Evolutionary conservation across 1,140 invertebrate species (phyloP), one percentile per base, ranked within the genome.

Genomic region (Drosophila sturtevanti): DNA sequence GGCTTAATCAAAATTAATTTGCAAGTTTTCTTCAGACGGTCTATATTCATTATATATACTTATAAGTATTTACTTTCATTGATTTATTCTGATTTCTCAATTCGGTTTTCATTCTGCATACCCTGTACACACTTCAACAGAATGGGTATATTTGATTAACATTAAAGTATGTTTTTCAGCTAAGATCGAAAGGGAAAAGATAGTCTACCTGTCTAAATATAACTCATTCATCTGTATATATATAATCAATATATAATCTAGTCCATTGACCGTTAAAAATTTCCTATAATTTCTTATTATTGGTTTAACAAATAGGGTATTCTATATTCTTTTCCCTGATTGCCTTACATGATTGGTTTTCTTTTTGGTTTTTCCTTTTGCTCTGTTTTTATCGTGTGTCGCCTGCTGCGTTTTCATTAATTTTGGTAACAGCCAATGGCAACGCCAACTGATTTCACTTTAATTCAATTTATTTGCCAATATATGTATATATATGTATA

Each of bases 381-480:
- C 41, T 48, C 10, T 48, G 41, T 48, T 51, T 41, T 51, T 48
- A 41, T 41, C 24, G 22, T 70, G 48, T 63, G 62, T 62, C 67
- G 81, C 69, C 67, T 51, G 61, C 61, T 63, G 59, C 54, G 38
- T 76, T 87, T 87, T 84, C 72, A 79, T 77, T 87, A 89, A 87
- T 82, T 82, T 89, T 89, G 41, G 41, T 87, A 79, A 65, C 68
- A 63, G 75, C 82, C 75, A 70, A 68, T 60, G 82, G 81, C 41
- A 48, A 48, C 41, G 41, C 41, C 84, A 67, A 79, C 84, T 82
- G 84, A 87, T 89, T 82, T 89, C 76, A 79, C 66, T 87, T 89
- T 87, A 87, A 87, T 87, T 87, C 82, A 87, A 87, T 87, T 89
- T 87, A 79, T 82, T 77, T 68, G 56, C 48, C 82, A 69, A 86